phyloP scores from a whole-genome alignment of 2,113 vertebrate genomes.

The Grus americana region DNA sequence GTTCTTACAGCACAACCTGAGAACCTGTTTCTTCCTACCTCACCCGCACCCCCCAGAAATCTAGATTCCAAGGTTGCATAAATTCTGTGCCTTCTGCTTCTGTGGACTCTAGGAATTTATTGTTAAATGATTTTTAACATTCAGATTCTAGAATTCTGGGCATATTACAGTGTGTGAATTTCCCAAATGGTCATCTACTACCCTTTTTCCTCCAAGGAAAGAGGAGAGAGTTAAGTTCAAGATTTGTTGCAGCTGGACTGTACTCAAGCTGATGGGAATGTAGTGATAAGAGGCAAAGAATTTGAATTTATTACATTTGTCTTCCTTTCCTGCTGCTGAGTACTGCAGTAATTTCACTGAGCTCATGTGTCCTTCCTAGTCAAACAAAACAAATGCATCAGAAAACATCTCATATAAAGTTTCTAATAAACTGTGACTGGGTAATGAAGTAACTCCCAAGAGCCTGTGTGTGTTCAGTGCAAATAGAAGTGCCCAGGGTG shows the following conservation, averaged over 20 bases:
- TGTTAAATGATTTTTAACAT: neutral
- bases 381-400: neutral
- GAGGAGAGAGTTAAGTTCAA: conserved; percentile 44
- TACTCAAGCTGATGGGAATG: conserved; percentile 65
- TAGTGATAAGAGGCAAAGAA: conserved; percentile 64
- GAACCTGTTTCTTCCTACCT: neutral
- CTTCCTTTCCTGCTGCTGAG: conserved; percentile 44
- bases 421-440: neutral
- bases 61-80: neutral
- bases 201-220: neutral
- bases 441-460: neutral
- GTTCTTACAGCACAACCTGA: neutral
- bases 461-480: neutral
- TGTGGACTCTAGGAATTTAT: neutral
- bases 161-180: neutral
- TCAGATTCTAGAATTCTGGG: neutral
- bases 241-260: conserved; percentile 66
- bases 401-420: neutral
- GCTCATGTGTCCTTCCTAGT: neutral
- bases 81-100: neutral
- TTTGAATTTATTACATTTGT: conserved; percentile 55
- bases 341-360: conserved; percentile 45
- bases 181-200: neutral
- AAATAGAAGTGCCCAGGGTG: neutral
- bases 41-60: neutral